Evolutionary conservation across 2,888 invertebrate species (phyloP).

Genomic region (Euclidia mi): DNA sequence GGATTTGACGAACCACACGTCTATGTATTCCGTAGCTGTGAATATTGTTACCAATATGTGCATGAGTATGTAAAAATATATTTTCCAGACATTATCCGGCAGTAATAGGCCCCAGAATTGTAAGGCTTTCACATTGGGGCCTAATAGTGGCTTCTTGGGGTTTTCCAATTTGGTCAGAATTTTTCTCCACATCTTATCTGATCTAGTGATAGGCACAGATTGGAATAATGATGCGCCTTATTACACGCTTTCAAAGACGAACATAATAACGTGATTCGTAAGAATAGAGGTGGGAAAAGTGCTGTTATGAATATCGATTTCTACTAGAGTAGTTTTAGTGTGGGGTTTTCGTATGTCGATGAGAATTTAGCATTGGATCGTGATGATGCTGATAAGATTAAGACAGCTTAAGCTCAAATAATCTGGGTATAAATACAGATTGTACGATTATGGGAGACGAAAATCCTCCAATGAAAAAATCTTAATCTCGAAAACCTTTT

Average conservation of each 20-base stretch:
- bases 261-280: conserved; percentile 47
- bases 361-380: too few species aligned
- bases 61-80: conserved; percentile 70
- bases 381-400: too few species aligned
- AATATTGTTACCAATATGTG: conserved; percentile 75
- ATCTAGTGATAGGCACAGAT: conserved; percentile 30
- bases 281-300: conserved; percentile 37
- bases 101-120: conserved; percentile 81
- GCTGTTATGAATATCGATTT: conserved; percentile 32
- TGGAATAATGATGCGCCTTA: conserved; percentile 34
- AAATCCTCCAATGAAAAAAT: too few species aligned
- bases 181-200: conserved; percentile 61
- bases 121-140: conserved; percentile 78
- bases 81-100: conserved; percentile 64
- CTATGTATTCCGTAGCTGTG: conserved; percentile 75
- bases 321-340: neutral
- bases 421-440: too few species aligned
- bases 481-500: too few species aligned
- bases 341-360: neutral
- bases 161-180: conserved; percentile 74
- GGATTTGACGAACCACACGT: conserved; percentile 79
- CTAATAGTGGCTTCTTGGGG: conserved; percentile 74
- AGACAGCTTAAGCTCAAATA: too few species aligned
- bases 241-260: conserved; percentile 31
- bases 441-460: too few species aligned